Base-by-base conservation (phyloP, 2,888 invertebrate genomes). In the Sinohyriopsis cumingii region DNA sequence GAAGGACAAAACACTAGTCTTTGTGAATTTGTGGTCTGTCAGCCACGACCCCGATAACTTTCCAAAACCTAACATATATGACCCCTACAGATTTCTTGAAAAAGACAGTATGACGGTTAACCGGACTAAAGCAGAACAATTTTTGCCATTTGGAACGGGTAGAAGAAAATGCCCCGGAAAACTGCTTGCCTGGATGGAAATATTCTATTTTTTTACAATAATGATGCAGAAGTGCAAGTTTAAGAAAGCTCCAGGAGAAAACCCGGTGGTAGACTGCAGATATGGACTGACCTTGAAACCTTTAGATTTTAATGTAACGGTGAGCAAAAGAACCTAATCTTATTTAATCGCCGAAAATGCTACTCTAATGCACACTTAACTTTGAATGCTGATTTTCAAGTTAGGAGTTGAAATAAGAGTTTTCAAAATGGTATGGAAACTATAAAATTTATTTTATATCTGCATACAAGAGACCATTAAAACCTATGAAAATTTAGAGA, bases 101-200 rank as follows among this genome's bases (percentile, higher is more conserved):
- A 62, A 75, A 24, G 81, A 81, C 45, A 60, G 54, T 15, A 55
- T 24, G 15, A 65, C 62, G 28, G 73, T 84, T 9, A 77, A 80
- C 70, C 73, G 78, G 20, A 55, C 71, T 0, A 75, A 73, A 19
- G 71, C 74, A 7, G 84, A 85, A 22, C 59, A 71, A n/a, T 84
- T 87, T 71, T 67, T 84, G 53, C 83, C 84, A 15, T 87, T 81
- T 65, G 83, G 86, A 1, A 73, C 82, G 9, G 89, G 88, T 3
- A 79, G 83, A 63, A 71, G 89, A 24, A 76, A 81, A 55, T 88
- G 88, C 70, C 79, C 85, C 0, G 89, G 88, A 3, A 87, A 88
- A 73, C 80, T 78, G 59, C 72, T 88, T 45, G 86, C 84, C 1
- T 77, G 76, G 28, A 75, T 83, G 78, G 87, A 88, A 76, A 65